Evolutionary conservation across 2,113 vertebrate genomes (phyloP).

Genomic region (Tursiops truncatus): DNA sequence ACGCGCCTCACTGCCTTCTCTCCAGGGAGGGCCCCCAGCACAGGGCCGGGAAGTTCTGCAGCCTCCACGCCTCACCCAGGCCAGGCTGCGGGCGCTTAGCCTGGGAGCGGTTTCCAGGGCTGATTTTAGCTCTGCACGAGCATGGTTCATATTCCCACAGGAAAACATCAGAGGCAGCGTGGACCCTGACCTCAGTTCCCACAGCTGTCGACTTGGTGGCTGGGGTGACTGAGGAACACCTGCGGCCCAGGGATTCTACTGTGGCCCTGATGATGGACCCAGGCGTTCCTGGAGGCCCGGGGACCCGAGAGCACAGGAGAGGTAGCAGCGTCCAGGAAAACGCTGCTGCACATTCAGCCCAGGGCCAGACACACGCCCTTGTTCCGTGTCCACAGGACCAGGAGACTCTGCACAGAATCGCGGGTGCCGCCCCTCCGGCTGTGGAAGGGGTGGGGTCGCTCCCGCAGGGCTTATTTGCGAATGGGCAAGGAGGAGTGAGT

Average conservation of each 20-base stretch:
- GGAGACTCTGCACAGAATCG: background rate
- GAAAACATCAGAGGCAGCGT: background rate
- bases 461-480: background rate
- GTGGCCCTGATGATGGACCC: background rate
- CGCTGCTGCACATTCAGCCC: fast-evolving
- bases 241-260: no score
- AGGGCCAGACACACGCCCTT: fast-evolving
- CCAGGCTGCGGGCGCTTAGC: background rate
- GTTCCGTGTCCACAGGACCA: fast-evolving
- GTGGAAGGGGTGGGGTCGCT: no score
- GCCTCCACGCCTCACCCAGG: fast-evolving
- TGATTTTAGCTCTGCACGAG: fast-evolving
- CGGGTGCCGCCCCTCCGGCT: fast-evolving
- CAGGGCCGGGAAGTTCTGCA: fast-evolving
- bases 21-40: background rate
- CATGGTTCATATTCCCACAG: background rate
- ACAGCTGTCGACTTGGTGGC: background rate
- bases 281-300: fast-evolving
- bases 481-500: background rate
- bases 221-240: fast-evolving
- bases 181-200: background rate
- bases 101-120: background rate
- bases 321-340: fast-evolving
- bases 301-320: background rate
- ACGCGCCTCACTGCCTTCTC: no score